Evolutionary conservation across 2,113 vertebrate genomes (phyloP).

Genomic region (Pogona vitticeps): DNA sequence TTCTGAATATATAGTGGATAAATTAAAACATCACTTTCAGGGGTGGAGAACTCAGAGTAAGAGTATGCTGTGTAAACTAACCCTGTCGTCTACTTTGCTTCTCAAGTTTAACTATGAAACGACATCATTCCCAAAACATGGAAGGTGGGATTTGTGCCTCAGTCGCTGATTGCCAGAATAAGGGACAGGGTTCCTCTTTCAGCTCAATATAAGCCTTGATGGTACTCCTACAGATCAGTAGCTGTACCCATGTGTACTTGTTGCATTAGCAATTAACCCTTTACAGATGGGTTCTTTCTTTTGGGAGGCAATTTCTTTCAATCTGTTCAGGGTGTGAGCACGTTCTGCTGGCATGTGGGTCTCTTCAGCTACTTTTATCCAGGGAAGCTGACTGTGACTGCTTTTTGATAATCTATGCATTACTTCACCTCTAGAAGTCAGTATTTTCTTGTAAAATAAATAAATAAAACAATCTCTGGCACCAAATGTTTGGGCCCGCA

Average conservation of each 20-base stretch:
- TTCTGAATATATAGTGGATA: background rate
- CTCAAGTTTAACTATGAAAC: background rate
- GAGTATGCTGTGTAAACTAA: background rate
- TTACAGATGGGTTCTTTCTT: background rate
- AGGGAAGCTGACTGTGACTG: no score
- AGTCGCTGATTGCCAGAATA: background rate
- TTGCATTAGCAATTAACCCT: background rate
- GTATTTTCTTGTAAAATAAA: background rate
- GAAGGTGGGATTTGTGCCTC: background rate
- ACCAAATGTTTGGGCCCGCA: background rate
- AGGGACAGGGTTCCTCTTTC: no score
- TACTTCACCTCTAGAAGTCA: no score
- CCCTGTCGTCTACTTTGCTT: background rate
- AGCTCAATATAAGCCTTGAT: background rate
- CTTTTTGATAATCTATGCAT: background rate
- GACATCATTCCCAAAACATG: background rate
- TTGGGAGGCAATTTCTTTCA: background rate
- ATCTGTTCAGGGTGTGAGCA: background rate
- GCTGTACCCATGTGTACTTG: background rate
- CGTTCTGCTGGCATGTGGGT: background rate
- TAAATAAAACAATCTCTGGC: background rate
- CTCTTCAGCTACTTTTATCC: background rate
- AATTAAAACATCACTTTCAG: background rate
- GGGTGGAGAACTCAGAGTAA: background rate
- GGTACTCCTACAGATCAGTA: background rate